phyloP scores from a whole-genome alignment of 2,113 vertebrate genomes.

The Gnathonemus longibarbis region DNA sequence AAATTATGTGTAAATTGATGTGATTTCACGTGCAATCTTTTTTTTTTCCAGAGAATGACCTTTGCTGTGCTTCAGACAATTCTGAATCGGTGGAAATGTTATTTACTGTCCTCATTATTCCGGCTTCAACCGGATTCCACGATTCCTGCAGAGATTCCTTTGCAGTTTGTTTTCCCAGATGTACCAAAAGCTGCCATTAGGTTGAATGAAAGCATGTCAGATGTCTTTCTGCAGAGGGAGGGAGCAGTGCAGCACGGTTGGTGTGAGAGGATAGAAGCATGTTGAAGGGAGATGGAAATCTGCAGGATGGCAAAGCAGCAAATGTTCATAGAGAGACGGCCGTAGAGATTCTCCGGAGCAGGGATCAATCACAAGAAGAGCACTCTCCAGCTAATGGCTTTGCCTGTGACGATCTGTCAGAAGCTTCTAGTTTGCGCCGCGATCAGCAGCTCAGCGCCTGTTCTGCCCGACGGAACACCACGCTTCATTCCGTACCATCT shows the following conservation, averaged over 20 bases:
- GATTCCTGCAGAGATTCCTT: neutral
- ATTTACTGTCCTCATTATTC: slow-evolving; percentile 3
- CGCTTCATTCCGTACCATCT: neutral
- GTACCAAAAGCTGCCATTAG: neutral
- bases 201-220: neutral
- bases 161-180: neutral
- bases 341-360: neutral
- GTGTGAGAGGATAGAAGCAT: neutral
- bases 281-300: neutral
- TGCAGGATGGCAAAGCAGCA: neutral
- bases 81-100: neutral
- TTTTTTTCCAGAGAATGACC: neutral
- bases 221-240: neutral
- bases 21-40: neutral
- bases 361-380: neutral
- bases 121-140: neutral
- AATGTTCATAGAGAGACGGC: neutral
- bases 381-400: neutral
- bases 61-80: neutral
- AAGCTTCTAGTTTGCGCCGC: no score
- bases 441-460: neutral
- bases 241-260: no score
- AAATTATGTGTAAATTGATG: neutral
- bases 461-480: no score
- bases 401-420: no score